Evolutionary conservation across 2,113 vertebrate genomes (phyloP), one percentile per base, ranked within the genome.

Genomic region (Gopherus evgoodei): DNA sequence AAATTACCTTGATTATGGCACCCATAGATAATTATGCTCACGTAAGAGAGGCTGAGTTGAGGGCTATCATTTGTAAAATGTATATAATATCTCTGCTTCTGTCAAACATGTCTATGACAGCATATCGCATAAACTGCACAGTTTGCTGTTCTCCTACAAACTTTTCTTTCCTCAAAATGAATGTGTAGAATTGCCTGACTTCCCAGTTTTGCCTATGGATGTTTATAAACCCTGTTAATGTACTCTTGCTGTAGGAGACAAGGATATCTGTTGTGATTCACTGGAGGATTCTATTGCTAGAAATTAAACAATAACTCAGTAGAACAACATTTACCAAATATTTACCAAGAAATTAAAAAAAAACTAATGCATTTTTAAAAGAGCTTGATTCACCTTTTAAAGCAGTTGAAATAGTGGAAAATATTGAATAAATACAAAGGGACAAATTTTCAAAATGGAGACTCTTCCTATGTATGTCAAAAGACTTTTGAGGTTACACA

Each of bases 341-440:
- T 90, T 93, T 93, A 89, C 57, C 76, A 93, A 62, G 38, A 93
- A 94, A 62, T 89, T 2, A 42, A 27, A 75, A 81, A 81, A 87
- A 82, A 21, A 49, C 0, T 56, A 17, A 24, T 6, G 2, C 82
- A 83, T 84, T 31, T 79, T 92, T 47, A 16, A 85, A 81, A 16
- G 65, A 90, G 42, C 3, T 91, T 75, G 12, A 49, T 52, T 11
- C 6, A 6, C 65, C 79, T 21, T 84, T 56, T 91, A 85, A 83
- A 47, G 31, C 53, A 94, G 22, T 52, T 56, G 50, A 96, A 91
- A 81, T 38, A 47, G 24, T 84, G 76, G 86, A 85, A 92, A 78
- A 78, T 59, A 91, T 13, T 69, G 57, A 62, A 81, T 49, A 83
- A 90, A 62, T 31, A 12, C 4, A 29, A 56, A 79, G 72, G 81